Conservation (phyloP, 2,797 vertebrate genomes). For the Sciurus vulgaris region DNA sequence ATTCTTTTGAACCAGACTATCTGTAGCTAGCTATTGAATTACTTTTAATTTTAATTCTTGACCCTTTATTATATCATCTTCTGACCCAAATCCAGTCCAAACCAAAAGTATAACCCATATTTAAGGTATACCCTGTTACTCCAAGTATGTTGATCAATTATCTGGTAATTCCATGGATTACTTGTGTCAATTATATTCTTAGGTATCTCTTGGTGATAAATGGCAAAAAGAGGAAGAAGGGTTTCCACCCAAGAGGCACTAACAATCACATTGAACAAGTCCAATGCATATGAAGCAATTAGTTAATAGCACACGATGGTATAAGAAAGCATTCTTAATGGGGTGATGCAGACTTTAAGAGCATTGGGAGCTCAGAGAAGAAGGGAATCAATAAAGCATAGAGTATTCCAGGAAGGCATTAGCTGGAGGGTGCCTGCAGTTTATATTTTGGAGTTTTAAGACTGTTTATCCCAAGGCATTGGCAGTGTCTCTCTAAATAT, state of each 20-base stretch:
- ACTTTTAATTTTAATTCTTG: conserved; percentile 39
- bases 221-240: background rate
- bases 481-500: conserved; percentile 61
- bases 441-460: conserved; percentile 71
- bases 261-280: conserved; percentile 51
- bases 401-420: conserved; percentile 70
- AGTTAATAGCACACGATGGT: conserved; percentile 61
- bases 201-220: conserved; percentile 33
- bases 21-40: background rate
- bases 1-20: background rate
- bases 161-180: background rate
- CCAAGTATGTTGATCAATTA: background rate
- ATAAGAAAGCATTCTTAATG: conserved; percentile 61
- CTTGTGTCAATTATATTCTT: conserved; percentile 21
- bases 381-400: conserved; percentile 64
- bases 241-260: conserved; percentile 14
- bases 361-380: conserved; percentile 56
- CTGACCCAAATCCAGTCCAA: background rate
- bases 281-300: conserved; percentile 59
- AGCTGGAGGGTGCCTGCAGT: conserved; percentile 42
- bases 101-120: background rate
- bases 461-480: conserved; percentile 64
- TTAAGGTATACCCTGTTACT: conserved; percentile 40
- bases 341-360: conserved; percentile 61
- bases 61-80: background rate